phyloP scores from a whole-genome alignment of 2,113 vertebrate genomes.

The Neotoma lepida region DNA sequence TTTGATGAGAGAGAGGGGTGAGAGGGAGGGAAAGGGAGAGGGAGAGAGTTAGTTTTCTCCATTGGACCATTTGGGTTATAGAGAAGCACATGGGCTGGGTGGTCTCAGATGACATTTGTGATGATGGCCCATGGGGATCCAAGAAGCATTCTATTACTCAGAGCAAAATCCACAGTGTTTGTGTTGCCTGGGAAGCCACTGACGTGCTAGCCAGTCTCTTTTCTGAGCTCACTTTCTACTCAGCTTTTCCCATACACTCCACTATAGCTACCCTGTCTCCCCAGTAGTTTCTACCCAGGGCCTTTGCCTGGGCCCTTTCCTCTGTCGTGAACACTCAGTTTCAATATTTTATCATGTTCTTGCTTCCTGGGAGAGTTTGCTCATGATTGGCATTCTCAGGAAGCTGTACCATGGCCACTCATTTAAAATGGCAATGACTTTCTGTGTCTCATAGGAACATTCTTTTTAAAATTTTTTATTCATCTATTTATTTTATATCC shows the following conservation, averaged over 20 bases:
- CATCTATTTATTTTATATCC: neutral
- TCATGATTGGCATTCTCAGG: neutral
- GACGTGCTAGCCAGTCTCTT: neutral
- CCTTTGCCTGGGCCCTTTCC: neutral
- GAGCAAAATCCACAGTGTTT: neutral
- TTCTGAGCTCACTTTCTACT: neutral
- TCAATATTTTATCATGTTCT: neutral
- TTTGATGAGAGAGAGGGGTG: constrained; percentile 16
- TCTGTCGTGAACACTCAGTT: neutral
- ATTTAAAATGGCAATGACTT: neutral
- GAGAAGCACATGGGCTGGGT: neutral
- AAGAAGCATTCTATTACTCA: neutral
- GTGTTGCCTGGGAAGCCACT: neutral
- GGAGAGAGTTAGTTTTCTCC: neutral
- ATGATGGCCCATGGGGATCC: neutral
- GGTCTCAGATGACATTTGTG: neutral
- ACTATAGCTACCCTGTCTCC: neutral
- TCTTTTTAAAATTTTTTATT: neutral
- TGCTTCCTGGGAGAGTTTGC: neutral
- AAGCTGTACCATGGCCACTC: neutral
- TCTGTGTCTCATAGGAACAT: neutral
- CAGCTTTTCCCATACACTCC: neutral
- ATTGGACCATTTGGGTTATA: neutral
- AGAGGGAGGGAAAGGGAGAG: neutral
- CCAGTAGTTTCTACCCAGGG: neutral